Evolutionary conservation across 2,113 vertebrate species (phyloP).

Genomic region (Cyanoderma ruficeps): DNA sequence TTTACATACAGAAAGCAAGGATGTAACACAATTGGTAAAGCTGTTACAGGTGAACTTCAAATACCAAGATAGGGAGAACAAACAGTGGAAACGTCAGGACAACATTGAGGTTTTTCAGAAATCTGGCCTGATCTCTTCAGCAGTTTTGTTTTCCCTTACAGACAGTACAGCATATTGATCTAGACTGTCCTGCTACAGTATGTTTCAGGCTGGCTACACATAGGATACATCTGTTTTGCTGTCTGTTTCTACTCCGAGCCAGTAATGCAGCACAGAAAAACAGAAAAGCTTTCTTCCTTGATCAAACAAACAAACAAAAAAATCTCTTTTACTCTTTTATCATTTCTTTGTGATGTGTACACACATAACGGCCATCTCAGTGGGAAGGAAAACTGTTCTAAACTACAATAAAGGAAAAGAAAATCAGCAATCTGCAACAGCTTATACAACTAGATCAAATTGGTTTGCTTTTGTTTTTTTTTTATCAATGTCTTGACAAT

Average conservation of each 20-base stretch:
- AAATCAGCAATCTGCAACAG: constrained; percentile 12
- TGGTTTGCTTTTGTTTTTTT: background rate
- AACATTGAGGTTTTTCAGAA: background rate
- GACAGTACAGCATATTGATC: background rate
- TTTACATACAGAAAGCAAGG: background rate
- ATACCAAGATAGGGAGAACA: background rate
- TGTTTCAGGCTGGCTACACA: background rate
- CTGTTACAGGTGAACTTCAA: background rate
- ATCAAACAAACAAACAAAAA: background rate
- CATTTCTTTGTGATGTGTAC: background rate
- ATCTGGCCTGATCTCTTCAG: background rate
- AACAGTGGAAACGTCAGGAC: background rate
- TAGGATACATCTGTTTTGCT: background rate
- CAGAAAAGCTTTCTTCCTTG: background rate
- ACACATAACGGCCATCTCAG: background rate
- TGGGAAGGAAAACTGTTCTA: background rate
- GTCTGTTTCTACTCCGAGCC: background rate
- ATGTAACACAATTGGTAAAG: background rate
- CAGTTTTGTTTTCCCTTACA: background rate
- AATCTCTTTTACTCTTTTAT: background rate
- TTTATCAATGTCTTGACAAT: background rate
- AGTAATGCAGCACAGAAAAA: background rate
- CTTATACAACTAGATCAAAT: constrained; percentile 10
- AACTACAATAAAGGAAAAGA: constrained; percentile 9
- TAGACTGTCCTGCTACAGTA: background rate